Conservation (phyloP, 2,888 invertebrate genomes). For the Proisotoma minuta region DNA sequence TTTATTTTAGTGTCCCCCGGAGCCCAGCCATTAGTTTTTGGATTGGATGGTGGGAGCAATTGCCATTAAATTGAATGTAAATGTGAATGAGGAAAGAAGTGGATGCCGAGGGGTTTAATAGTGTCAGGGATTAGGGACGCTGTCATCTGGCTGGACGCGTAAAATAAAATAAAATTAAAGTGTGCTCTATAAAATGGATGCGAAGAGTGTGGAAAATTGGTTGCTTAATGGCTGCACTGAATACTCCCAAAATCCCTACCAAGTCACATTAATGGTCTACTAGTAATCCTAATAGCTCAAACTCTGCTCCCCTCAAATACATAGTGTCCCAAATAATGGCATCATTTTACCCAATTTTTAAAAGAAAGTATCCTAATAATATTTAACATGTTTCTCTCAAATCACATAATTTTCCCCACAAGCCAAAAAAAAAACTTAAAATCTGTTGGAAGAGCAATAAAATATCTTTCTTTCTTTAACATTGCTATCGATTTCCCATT, state of each 20-base stretch:
- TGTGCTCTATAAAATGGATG: not conserved
- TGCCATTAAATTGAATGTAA: not conserved
- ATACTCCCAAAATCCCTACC: too few relatives aligned
- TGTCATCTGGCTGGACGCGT: not conserved
- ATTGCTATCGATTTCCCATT: not conserved
- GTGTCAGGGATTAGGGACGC: not conserved
- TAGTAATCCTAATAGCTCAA: too few relatives aligned
- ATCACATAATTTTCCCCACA: too few relatives aligned
- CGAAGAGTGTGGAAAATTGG: not conserved
- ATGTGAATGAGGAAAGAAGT: not conserved
- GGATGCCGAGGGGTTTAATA: not conserved
- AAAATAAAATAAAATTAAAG: not conserved
- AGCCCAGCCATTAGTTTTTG: not conserved
- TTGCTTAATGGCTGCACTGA: not conserved
- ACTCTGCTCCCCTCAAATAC: too few relatives aligned
- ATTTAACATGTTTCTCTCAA: too few relatives aligned
- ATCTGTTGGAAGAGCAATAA: too few relatives aligned
- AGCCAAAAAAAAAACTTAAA: too few relatives aligned
- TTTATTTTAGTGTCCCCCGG: not conserved
- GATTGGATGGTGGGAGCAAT: not conserved
- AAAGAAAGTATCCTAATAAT: too few relatives aligned
- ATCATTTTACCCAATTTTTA: too few relatives aligned
- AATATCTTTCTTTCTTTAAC: too few relatives aligned
- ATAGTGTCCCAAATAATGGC: too few relatives aligned
- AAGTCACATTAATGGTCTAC: too few relatives aligned